Evolutionary conservation across 2,113 vertebrate genomes (phyloP), one percentile per base, ranked within the genome.

Genomic region (Caretta caretta): DNA sequence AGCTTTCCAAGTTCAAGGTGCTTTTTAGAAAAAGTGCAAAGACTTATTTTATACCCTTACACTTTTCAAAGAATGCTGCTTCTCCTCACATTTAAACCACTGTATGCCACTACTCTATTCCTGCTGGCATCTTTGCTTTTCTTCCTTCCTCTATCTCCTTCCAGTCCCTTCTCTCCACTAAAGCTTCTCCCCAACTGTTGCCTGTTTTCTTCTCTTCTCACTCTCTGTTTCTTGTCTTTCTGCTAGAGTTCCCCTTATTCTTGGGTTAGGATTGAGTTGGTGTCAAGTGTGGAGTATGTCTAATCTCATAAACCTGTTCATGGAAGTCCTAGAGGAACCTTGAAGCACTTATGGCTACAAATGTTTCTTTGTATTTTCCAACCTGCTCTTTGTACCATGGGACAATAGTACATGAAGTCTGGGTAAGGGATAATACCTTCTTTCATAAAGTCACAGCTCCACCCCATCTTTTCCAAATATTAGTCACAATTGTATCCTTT

Each of bases 341-440:
- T 90, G n/a, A 87, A 49, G 69, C 69, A 59, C 76, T 90, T 2
- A 0, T 8, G 49, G n/a, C 25, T 62, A 10, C 59, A 94, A 50
- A 42, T 84, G 90, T 53, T 94, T 69, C 42, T 42, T 89, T 88
- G 83, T 53, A 89, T 92, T 96, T 96, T 38, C 56, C 38, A 3
- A 31, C 20, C 49, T 82, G 54, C 19, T 86, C 85, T 81, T 48
- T 20, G 10, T n/a, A 80, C 56, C 87, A 53, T 9, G 3, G 89
- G 51, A 96, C 11, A 94, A 57, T 50, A 87, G 59, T 89, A 90
- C 90, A 80, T 86, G 87, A 89, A 46, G n/a, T 89, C 89, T 92
- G 24, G 25, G 62, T 69, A 92, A 89, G 86, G 50, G 85, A 94
- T 86, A 83, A 51, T 84, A 88, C 89, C 92, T 96, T 90, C 86